Evolutionary conservation across 2,888 invertebrate species (phyloP), one percentile per base, ranked within the genome.

Genomic region (Erebia epiphron): DNA sequence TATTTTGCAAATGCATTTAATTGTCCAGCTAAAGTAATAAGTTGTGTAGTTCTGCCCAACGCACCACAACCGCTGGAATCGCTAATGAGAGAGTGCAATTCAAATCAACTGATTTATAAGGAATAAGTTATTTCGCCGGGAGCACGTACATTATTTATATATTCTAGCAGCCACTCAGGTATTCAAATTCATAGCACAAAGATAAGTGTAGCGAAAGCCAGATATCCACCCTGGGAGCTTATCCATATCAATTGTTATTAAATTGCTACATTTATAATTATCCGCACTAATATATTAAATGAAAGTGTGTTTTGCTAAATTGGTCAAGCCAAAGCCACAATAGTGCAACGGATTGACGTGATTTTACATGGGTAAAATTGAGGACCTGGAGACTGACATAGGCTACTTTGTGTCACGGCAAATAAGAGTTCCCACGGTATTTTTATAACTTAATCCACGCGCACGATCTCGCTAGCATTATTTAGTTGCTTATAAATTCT

Each of bases 31-130:
- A 90, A 91, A 92, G 91, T 92, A 91, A 88, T 91, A 91, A 91
- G 89, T 89, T 90, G 87, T 91, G 92, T 92, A 89, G 82, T 86
- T 82, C 86, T 83, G 83, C 78, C 78, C 84, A 83, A 82, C 82
- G 84, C 83, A 82, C 84, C 85, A 84, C 86, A 83, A 81, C 84
- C n/a, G n/a, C n/a, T 85, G 82, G 92, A 90, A 91, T 92, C 85
- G 77, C 88, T 91, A 92, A 92, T 92, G 91, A 90, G 90, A 77
- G 79, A 85, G 83, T 82, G 91, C 89, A 90, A 91, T 91, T 91
- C 89, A 90, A 92, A 92, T 91, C 90, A 86, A 86, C 87, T 86
- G 89, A 90, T 92, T 91, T 92, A 92, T 92, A 91, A 87, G 91
- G 91, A 89, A 85, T 89, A 86, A 89, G 86, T 86, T 91, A 90